Evolutionary conservation across 1,140 invertebrate genomes (phyloP).

Genomic region (Aplysia californica): DNA sequence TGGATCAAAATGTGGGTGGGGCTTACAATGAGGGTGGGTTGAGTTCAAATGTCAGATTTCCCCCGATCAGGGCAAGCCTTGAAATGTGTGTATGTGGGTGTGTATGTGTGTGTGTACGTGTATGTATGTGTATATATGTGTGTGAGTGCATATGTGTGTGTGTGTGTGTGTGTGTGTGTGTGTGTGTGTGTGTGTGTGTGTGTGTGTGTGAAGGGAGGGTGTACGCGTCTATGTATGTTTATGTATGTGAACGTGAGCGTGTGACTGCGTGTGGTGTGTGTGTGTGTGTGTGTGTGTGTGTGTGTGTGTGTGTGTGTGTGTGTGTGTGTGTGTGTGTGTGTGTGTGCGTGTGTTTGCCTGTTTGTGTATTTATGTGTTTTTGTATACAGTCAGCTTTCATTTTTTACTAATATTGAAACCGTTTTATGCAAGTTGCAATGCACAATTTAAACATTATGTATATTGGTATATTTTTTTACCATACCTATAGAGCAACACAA

Average conservation of each 20-base stretch:
- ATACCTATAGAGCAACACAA: background rate
- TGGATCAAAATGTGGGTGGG: too few species aligned
- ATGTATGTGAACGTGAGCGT: background rate
- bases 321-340: background rate
- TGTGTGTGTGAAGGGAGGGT: too few species aligned
- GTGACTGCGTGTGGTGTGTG: too few species aligned
- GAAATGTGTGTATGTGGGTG: too few species aligned
- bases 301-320: constrained; percentile 6
- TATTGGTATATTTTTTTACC: background rate
- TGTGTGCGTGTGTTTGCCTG: too few species aligned
- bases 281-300: background rate
- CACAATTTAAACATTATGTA: background rate
- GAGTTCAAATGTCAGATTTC: too few species aligned
- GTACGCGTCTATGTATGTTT: too few species aligned
- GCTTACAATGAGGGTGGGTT: background rate
- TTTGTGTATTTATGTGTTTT: background rate
- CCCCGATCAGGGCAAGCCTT: background rate
- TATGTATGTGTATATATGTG: background rate
- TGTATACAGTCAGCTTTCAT: background rate
- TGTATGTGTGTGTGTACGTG: too few species aligned
- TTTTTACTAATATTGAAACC: background rate
- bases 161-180: background rate
- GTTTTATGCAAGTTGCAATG: background rate
- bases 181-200: background rate
- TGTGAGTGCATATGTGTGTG: too few species aligned